Evolutionary conservation across 2,113 vertebrate species (phyloP), one percentile per base, ranked within the genome.

Genomic region (Elachura formosa): DNA sequence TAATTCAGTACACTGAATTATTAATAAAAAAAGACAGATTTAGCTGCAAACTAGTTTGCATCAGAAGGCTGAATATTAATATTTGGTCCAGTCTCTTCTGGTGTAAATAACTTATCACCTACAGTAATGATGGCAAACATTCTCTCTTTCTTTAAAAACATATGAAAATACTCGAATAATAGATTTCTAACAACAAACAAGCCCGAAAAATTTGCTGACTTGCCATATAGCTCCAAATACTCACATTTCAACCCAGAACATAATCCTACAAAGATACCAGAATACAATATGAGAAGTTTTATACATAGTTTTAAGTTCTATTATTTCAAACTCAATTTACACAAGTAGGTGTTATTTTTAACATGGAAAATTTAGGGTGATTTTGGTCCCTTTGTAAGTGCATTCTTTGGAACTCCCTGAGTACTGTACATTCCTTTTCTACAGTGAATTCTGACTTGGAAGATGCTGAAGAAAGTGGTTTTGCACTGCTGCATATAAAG

Each of bases 381-480:
- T 91, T 96, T 95, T 95, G 95, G 94, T 95, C 90, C 95, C 91
- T 97, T 73, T 80, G 2, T 83, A 86, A 97, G 91, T 93, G 93
- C 93, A 94, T 93, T 92, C 84, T 87, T 94, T 90, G 84, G 21
- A 94, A 89, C 85, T 96, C 95, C 93, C 91, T 96, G 95, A 96
- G 95, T 94, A 96, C 66, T 52, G 63, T 88, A 95, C 90, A 91
- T 93, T 96, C 85, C 73, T 91, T 85, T 87, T 92, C 82, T 95
- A 96, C 76, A 95, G 93, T 93, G 84, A 94, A 82, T 95, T 93
- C 83, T 84, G 88, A 93, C 43, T 90, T 90, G 63, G 73, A 83
- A 90, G 81, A 94, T 94, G 71, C 87, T 83, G 41, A 95, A 80
- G 36, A 23, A 87, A 91, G 66, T 75, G 46, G 49, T 52, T 78